Evolutionary conservation across 2,797 vertebrate genomes (phyloP), one percentile per base, ranked within the genome.

Genomic region (Selene dorsalis): DNA sequence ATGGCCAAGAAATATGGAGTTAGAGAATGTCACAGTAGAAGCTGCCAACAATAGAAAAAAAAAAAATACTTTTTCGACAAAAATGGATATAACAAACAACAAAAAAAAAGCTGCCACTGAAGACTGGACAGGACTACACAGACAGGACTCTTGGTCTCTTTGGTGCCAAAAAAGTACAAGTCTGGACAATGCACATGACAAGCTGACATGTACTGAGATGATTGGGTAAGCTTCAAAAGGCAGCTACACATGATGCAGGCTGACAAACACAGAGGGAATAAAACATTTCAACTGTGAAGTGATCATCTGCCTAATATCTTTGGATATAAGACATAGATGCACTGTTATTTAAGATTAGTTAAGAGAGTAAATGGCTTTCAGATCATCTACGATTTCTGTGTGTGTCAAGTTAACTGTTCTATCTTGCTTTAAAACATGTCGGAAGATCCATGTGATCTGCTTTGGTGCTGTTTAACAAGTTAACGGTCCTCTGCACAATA

Each of bases 401-500:
- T 63, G 28, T 26, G 55, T 77, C 56, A 59, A 62, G 17, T 79
- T 77, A 2, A n/a, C 30, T 69, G 85, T 83, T 61, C 26, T 71
- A 4, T 41, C 16, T 10, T 69, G 26, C 57, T 73, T 43, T 75
- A 75, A 84, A 83, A 68, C 65, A 64, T 65, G 47, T 79, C 53
- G 80, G 75, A 81, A 74, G 63, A 76, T 68, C 58, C 43, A 53
- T 68, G 50, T 74, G 72, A 84, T 83, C 63, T 45, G n/a, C 74
- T 79, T 85, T 74, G 70, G 28, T 78, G 48, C 35, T 61, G 62
- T 87, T 82, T 66, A 80, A 79, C 64, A 73, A 76, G 57, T 22
- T 74, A 63, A 84, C 79, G 50, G 75, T 77, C 50, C 84, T 80
- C 82, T 52, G 26, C 30, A 69, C 30, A 82, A 24, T 24, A 18